Evolutionary conservation across 2,888 invertebrate species (phyloP), one percentile per base, ranked within the genome.

Genomic region (Eupithecia vulgata): DNA sequence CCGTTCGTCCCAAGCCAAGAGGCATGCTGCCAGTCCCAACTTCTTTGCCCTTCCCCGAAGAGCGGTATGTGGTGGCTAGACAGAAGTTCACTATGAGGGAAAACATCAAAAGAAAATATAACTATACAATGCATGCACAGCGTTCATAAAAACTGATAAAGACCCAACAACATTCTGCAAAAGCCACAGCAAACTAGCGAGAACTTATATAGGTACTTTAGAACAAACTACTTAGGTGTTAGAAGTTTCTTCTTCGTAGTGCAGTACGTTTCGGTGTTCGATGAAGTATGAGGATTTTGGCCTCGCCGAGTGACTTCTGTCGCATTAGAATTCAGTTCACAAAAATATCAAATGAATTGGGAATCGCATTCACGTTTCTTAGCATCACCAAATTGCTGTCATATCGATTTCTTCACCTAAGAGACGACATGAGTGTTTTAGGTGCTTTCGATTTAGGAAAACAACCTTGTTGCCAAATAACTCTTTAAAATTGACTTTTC

Each of bases 1-100:
- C 97, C 97, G 70, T 97, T 96, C 82, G 96, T 95, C 74, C 97
- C 97, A 84, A 98, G 95, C 98, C 98, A 98, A 71, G 96, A 95
- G 65, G 97, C 98, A 89, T 97, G 96, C 91, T 98, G 98, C 89
- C 98, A 95, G 83, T 97, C 96, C 90, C 92, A 93, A 79, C 88
- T 92, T 73, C 96, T 95, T 76, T 96, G 96, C 78, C 96, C 95
- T 92, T 97, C 96, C 90, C 98, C 95, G 92, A 97, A 96, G 79
- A 98, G 95, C 67, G 97, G 97, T 89, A 97, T 97, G 93, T 97
- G 97, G 91, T 97, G 98, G 94, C 97, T 97, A 91, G 13, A 85
- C 84, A 76, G 72, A 75, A 75, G 70, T 70, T 72, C 75, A 75
- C 75, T 75, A 75, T 75, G 75, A 75, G 75, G 15, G 70, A 59